phyloP scores from a whole-genome alignment of 2,888 invertebrate species.

The Azorinus chamasolen region DNA sequence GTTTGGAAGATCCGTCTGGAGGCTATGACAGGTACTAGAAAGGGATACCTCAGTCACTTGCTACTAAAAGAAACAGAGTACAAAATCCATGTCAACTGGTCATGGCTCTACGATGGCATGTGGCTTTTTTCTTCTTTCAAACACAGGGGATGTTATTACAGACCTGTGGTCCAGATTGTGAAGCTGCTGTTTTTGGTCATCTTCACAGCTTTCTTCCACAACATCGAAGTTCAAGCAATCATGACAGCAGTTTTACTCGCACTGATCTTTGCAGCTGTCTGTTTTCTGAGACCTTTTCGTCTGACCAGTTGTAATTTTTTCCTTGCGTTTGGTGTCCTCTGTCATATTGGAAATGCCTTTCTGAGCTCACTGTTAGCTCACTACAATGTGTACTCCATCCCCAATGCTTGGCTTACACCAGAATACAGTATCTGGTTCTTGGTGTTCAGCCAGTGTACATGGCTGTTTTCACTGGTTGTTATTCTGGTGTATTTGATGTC shows the following conservation, averaged over 20 bases:
- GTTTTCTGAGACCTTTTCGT: conserved; percentile 78
- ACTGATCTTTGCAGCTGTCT: conserved; percentile 61
- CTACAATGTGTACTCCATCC: conserved; percentile 69
- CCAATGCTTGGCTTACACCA: conserved; percentile 74
- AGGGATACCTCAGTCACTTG: conserved; percentile 81
- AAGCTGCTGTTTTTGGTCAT: conserved; percentile 74
- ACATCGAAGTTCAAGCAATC: conserved; percentile 73
- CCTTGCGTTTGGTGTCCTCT: conserved; percentile 71
- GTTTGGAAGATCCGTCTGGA: conserved; percentile 74
- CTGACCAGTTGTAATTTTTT: conserved; percentile 78
- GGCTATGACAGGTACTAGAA: conserved; percentile 70
- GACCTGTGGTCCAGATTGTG: conserved; percentile 72
- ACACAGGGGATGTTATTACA: conserved; percentile 75
- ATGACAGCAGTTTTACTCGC: conserved; percentile 66
- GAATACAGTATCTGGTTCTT: conserved; percentile 73
- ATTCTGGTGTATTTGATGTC: conserved; percentile 70
- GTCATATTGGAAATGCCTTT: conserved; percentile 71
- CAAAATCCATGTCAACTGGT: conserved; percentile 80
- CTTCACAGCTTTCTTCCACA: conserved; percentile 72
- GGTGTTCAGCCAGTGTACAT: conserved; percentile 65
- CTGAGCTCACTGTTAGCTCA: conserved; percentile 74
- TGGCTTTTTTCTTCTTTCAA: conserved; percentile 83
- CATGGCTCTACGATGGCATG: conserved; percentile 79
- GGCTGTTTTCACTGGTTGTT: conserved; percentile 65
- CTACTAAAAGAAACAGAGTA: conserved; percentile 84